phyloP scores from a whole-genome alignment of 2,888 invertebrate species.

The Epicampocera succincta region DNA sequence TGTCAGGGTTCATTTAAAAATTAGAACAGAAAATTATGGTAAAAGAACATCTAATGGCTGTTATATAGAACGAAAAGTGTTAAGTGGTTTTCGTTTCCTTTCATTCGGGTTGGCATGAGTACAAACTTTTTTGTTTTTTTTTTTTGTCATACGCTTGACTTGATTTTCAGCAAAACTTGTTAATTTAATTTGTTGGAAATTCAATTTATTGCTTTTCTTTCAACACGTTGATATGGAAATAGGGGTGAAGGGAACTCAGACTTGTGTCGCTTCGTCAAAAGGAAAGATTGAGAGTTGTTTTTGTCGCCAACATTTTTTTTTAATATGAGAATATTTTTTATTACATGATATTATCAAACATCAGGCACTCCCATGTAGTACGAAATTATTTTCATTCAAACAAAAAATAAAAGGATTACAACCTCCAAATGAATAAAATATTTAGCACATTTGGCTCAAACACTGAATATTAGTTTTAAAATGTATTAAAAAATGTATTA shows the following conservation, averaged over 20 bases:
- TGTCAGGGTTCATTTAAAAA: slow-evolving; percentile 4
- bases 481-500: no score
- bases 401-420: no score
- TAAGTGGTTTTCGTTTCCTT: not conserved
- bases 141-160: slow-evolving; percentile 44
- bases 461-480: no score
- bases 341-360: no score
- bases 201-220: slow-evolving; percentile 27
- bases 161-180: slow-evolving; percentile 41
- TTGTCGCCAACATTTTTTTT: no score
- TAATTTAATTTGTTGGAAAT: slow-evolving; percentile 53
- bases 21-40: slow-evolving; percentile 2
- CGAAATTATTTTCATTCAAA: no score
- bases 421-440: no score
- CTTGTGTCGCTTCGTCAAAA: not conserved
- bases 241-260: not conserved
- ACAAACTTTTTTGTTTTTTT: slow-evolving; percentile 36
- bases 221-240: slow-evolving; percentile 2
- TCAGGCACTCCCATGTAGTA: no score
- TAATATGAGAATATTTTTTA: no score
- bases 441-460: no score
- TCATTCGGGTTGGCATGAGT: not conserved
- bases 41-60: not conserved
- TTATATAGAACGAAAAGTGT: not conserved
- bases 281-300: not conserved